phyloP scores from a whole-genome alignment of 1,140 invertebrate species.

The Anthonomus grandis region DNA sequence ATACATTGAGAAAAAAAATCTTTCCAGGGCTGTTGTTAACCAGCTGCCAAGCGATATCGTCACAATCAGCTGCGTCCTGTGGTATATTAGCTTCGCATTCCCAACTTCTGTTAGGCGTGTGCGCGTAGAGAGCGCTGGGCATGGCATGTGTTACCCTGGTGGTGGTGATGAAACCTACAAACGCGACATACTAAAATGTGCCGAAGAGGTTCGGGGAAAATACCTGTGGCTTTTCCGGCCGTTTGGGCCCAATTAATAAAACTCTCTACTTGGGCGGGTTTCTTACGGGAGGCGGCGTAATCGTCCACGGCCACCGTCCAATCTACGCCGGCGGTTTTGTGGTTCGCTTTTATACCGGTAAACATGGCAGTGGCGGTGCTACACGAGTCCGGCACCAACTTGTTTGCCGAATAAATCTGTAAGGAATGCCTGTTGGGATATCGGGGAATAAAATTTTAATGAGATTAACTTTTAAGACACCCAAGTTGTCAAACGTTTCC shows the following conservation, averaged over 20 bases:
- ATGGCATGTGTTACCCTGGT: constrained; percentile 90
- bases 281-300: constrained; percentile 63
- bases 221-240: constrained; percentile 73
- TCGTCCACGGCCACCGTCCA: constrained; percentile 61
- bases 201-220: background rate
- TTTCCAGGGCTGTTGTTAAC: constrained; percentile 69
- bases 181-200: too few species aligned
- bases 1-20: too few species aligned
- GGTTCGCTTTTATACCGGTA: constrained; percentile 81
- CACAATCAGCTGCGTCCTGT: constrained; percentile 53
- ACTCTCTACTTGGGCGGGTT: constrained; percentile 56
- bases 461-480: constrained; percentile 80
- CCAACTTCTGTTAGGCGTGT: constrained; percentile 72
- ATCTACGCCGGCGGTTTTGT: constrained; percentile 73
- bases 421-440: too few species aligned
- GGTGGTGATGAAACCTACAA: constrained; percentile 85
- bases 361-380: constrained; percentile 85
- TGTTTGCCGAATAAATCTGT: constrained; percentile 86
- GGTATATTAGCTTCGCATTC: constrained; percentile 66
- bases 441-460: too few species aligned
- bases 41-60: constrained; percentile 76
- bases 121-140: constrained; percentile 80
- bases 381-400: constrained; percentile 86
- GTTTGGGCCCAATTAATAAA: constrained; percentile 68
- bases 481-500: constrained; percentile 81